phyloP scores from a whole-genome alignment of 2,113 vertebrate species.

The Silurus glanis region DNA sequence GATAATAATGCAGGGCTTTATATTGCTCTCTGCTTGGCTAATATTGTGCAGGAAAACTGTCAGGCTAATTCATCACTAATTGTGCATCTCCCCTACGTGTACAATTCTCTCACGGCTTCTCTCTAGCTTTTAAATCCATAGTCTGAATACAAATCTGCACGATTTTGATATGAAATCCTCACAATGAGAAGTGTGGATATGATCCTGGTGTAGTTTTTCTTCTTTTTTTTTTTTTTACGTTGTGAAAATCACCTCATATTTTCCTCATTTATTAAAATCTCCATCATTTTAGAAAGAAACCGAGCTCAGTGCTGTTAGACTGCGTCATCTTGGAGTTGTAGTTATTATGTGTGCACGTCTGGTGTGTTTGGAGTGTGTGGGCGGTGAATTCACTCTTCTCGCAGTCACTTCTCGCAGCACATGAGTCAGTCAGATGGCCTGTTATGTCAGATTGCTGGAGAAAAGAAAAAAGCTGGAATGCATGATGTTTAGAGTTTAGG shows the following conservation, averaged over 20 bases:
- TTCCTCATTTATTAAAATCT: neutral
- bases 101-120: neutral
- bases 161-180: neutral
- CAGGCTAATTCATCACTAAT: neutral
- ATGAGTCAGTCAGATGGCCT: constrained; percentile 26
- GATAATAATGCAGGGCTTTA: neutral
- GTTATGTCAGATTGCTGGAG: constrained; percentile 28
- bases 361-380: constrained; percentile 33
- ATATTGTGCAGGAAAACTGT: neutral
- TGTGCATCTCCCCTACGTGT: too few relatives aligned
- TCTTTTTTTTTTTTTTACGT: neutral
- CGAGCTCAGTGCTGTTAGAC: neutral
- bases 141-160: neutral
- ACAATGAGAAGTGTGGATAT: neutral
- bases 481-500: neutral
- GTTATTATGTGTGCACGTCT: constrained; percentile 1
- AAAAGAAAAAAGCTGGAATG: constrained; percentile 9
- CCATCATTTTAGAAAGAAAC: neutral
- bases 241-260: neutral
- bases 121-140: neutral
- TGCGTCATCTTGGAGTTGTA: neutral
- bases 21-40: neutral
- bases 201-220: too few relatives aligned
- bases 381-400: constrained; percentile 39
- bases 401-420: constrained; percentile 24